Evolutionary conservation across 2,888 invertebrate species (phyloP), one percentile per base, ranked within the genome.

Genomic region (Lasioglossum calceatum): DNA sequence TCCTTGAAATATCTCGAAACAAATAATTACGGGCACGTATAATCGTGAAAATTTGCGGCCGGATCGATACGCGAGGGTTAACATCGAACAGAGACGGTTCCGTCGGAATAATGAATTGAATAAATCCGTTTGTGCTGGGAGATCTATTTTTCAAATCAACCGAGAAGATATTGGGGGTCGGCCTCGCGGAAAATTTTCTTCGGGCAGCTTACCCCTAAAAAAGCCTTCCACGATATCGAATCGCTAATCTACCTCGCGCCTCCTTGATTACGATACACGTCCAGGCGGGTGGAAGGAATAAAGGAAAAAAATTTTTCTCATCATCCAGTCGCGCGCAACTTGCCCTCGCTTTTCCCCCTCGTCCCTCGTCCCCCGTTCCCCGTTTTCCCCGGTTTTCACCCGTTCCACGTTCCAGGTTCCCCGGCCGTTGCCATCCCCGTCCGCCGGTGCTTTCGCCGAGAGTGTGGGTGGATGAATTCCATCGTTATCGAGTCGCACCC

Each of bases 401-500:
- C 70, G 79, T 71, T 71, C 27, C 50, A 32, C 72, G 54, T 72
- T 78, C 70, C 70, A 74, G 50, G 64, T 64, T 64, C 61, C 83
- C 32, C 77, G 27, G 8, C 32, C 70, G 70, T 36, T 23, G 47
- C 50, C 76, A 72, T 67, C 12, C 61, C 75, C 32, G 14, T 64
- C 73, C 61, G 23, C 81, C 76, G 84, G 78, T 88, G 79, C 77
- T 82, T 78, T 76, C 80, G 86, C 50, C 79, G 85, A 73, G 87
- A 82, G 87, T 79, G 80, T 87, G 91, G 91, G 88, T 90, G 89
- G 91, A 91, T 92, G 91, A 90, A 88, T 91, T 88, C 87, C 91
- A 90, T 92, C 92, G 93, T 93, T 93, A 93, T 93, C 93, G 92
- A 90, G 90, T 92, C 92, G 90, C 90, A 90, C 92, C 92, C 75